Percentiles rank a stretch among this genome's conserved stretches.
These are phyloP conservation scores for Martes martes DNA, from an alignment of 2,113 vertebrate species.

Conservation along the genomic window DNA sequence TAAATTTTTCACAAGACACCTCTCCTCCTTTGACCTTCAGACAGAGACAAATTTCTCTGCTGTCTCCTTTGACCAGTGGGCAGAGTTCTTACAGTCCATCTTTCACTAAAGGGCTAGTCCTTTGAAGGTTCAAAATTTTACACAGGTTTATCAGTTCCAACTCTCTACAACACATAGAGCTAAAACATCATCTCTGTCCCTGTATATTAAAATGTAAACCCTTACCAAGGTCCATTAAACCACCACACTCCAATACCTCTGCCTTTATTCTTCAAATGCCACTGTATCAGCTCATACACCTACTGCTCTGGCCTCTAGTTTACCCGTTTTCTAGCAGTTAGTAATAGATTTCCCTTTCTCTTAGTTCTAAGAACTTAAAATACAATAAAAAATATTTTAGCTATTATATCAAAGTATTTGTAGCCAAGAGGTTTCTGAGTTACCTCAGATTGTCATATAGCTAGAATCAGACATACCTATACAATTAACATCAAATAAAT, in stretches of 20 bases:
- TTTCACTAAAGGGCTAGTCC: background rate
- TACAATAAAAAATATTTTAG: background rate
- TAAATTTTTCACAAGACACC: background rate
- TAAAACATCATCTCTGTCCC: background rate
- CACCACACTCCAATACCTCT: background rate
- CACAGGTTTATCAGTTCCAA: background rate
- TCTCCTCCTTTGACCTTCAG: background rate
- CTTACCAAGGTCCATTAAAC: background rate
- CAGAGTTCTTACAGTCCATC: background rate
- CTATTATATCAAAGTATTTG: background rate
- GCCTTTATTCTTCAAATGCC: background rate
- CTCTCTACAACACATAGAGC: background rate
- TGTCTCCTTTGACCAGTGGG: background rate
- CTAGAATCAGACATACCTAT: background rate
- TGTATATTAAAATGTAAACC: background rate
- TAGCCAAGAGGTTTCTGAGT: background rate
- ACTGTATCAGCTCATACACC: background rate
- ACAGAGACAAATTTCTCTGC: background rate
- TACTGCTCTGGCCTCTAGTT: background rate
- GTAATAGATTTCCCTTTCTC: background rate
- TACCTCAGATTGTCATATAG: background rate
- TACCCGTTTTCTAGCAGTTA: background rate
- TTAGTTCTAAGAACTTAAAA: conserved; percentile 24
- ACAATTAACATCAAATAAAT: conserved; percentile 13
- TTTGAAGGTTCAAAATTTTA: conserved; percentile 13